Conservation (phyloP, 2,113 vertebrate species). For the Guaruba guarouba region DNA sequence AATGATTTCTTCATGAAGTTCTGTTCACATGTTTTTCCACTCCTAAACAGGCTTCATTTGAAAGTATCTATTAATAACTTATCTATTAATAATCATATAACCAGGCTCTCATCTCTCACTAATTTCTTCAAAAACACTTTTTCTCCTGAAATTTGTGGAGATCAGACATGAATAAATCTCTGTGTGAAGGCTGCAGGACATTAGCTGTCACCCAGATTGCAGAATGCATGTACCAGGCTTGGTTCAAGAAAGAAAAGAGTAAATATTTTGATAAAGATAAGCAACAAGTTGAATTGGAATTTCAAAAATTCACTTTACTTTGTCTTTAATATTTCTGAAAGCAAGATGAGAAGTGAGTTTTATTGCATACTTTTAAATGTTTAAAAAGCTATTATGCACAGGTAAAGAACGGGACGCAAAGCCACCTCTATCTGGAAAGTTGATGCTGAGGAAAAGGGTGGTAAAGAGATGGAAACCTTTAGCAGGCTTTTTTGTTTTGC, state of each 20-base stretch:
- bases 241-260: neutral
- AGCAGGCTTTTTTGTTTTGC: neutral
- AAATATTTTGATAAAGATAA: neutral
- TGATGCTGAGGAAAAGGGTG: neutral
- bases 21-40: neutral
- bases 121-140: neutral
- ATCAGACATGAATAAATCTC: neutral
- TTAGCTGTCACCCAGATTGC: neutral
- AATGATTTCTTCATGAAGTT: neutral
- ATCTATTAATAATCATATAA: neutral
- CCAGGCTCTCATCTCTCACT: neutral
- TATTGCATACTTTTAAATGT: rapidly evolving
- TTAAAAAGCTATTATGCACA: rapidly evolving
- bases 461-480: neutral
- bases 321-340: neutral
- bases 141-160: neutral
- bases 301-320: neutral
- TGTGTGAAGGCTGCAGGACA: neutral
- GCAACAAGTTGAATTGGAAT: neutral
- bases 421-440: neutral
- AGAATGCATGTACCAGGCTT: neutral
- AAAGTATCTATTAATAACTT: neutral
- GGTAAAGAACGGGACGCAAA: neutral
- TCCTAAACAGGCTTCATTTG: neutral
- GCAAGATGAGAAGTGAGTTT: neutral